Evolutionary conservation across 2,113 vertebrate genomes (phyloP), one percentile per base, ranked within the genome.

Genomic region (Casuarius casuarius): DNA sequence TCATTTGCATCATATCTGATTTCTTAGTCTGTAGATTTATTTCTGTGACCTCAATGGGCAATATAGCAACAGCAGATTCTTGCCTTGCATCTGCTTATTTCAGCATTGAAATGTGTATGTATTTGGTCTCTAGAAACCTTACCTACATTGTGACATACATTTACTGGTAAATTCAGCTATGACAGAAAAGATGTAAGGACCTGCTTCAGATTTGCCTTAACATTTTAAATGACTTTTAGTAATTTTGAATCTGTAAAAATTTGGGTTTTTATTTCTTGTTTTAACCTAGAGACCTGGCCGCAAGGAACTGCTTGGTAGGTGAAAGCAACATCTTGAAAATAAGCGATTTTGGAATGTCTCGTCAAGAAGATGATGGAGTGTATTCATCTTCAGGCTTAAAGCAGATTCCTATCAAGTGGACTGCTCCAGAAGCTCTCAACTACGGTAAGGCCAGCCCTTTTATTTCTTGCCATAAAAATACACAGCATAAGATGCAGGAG

Each of bases 351-450:
- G 99, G 99, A 94, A 99, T 99, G 99, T 99, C 99, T 79, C 98
- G 99, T 46, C 99, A 99, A 97, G 99, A 99, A 80, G 99, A 99
- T 12, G 99, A 99, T 38, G 99, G 99, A 0, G 98, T 99, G 42
- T 99, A 99, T 94, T 99, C 99, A 62, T 99, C 99, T 1, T 99
- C 99, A 54, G 99, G 99, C 75, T 97, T 99, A 81, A 99, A 99
- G 90, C 99, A 99, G 97, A 99, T 99, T 91, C 99, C 99, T n/a
- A 99, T 99, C 97, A 99, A 99, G 82, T 99, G 99, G 99, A 99
- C 99, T 4, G 99, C 99, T 54, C 99, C 99, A n/a, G 99, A 99
- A 96, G 99, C 99, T 19, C 98, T 99, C 13, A 99, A 99, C 97
- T 99, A 99, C 28, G 99, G 99, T 99, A 98, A 98, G 93, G 42